Conservation (phyloP, 2,888 invertebrate species). For the Hirtodrosophila histrioides region DNA sequence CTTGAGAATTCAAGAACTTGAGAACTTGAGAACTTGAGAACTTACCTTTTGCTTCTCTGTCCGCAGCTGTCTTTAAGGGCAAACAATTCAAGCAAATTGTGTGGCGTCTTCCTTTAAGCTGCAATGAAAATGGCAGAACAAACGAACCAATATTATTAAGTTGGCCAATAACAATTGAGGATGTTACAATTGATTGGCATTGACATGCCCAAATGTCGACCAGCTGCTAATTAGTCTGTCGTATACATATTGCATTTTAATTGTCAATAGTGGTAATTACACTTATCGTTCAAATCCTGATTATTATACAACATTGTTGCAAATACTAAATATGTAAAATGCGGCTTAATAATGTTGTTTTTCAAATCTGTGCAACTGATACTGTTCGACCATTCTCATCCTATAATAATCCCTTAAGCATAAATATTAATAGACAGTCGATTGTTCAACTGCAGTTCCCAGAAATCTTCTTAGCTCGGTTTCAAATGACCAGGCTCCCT, state of each 20-base stretch:
- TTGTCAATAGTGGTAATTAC: conserved; percentile 8
- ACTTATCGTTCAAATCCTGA: conserved; percentile 3
- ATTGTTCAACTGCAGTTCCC: too few relatives aligned
- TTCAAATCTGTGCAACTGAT: too few relatives aligned
- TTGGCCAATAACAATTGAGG: neutral
- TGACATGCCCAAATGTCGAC: neutral
- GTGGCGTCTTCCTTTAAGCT: conserved; percentile 11
- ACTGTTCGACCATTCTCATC: too few relatives aligned
- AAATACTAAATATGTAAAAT: too few relatives aligned
- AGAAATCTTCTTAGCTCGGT: too few relatives aligned
- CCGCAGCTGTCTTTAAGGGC: conserved; percentile 4
- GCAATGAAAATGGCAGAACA: conserved; percentile 16
- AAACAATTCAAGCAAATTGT: neutral
- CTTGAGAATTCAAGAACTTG: neutral
- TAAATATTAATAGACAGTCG: too few relatives aligned
- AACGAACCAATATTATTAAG: conserved; percentile 17
- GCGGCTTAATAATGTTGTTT: too few relatives aligned
- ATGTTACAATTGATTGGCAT: neutral
- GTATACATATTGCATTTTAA: conserved; percentile 1
- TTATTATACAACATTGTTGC: neutral
- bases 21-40: neutral
- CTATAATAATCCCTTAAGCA: too few relatives aligned
- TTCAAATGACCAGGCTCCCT: too few relatives aligned
- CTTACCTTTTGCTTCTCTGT: conserved; percentile 26
- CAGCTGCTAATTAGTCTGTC: conserved; percentile 5